These are phyloP conservation scores for Melanchra persicariae DNA, from an alignment of 2,888 invertebrate genomes.

Conservation along the genomic window DNA sequence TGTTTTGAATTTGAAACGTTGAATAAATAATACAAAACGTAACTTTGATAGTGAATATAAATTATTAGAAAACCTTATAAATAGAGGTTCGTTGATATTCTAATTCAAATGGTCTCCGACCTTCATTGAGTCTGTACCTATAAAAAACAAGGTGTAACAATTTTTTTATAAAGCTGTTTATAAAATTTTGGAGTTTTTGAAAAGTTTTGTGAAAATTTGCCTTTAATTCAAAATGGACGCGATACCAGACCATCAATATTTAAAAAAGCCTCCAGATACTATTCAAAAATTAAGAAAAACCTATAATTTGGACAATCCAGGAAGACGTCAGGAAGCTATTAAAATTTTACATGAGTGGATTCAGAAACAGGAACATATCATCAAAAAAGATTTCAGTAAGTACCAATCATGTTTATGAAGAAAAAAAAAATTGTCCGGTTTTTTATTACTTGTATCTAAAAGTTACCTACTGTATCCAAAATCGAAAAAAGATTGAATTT, in stretches of 20 bases:
- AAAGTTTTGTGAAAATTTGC: no score
- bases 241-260: conserved; percentile 52
- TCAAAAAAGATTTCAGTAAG: conserved; percentile 70
- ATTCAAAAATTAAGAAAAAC: conserved; percentile 66
- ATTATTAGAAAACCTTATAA: background rate
- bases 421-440: no score
- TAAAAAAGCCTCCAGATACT: conserved; percentile 65
- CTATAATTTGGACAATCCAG: conserved; percentile 69
- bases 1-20: background rate
- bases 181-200: background rate
- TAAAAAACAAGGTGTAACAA: background rate
- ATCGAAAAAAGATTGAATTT: no score
- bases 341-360: conserved; percentile 74
- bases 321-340: conserved; percentile 68
- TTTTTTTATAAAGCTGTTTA: background rate
- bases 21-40: background rate
- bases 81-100: background rate
- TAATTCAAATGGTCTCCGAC: background rate
- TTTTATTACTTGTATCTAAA: no score
- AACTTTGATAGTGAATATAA: background rate
- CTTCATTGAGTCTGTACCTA: background rate
- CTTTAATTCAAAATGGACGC: conserved; percentile 13
- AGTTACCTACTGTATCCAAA: no score
- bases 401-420: background rate
- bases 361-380: conserved; percentile 69